Conservation (phyloP, 2,113 vertebrate species). For the Monopterus albus region DNA sequence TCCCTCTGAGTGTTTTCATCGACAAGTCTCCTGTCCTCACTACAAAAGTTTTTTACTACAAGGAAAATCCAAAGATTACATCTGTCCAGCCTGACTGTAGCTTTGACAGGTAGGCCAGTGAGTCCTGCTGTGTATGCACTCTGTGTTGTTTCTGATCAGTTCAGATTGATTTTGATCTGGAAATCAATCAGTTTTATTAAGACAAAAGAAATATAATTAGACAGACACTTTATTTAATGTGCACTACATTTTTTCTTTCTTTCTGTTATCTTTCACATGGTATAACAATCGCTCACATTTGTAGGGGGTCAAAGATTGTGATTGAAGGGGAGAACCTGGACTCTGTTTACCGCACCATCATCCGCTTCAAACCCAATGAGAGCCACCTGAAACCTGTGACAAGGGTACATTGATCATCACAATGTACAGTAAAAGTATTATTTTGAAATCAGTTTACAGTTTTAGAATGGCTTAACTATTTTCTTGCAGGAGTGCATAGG, state of each 20-base stretch:
- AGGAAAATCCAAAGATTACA: slow-evolving; percentile 84
- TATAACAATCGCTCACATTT: background rate
- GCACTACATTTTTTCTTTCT: background rate
- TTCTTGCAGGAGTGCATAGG: slow-evolving; percentile 80
- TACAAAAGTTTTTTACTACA: slow-evolving; percentile 87
- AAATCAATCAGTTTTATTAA: background rate
- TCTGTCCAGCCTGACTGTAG: slow-evolving; percentile 87
- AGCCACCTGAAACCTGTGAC: slow-evolving; percentile 80
- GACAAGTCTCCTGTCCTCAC: slow-evolving; percentile 85
- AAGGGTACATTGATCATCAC: slow-evolving; percentile 63
- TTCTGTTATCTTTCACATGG: background rate
- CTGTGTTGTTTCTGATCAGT: background rate
- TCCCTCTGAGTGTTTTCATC: slow-evolving; percentile 85
- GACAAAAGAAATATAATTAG: background rate
- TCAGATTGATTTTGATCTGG: background rate
- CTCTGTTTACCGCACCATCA: slow-evolving; percentile 83
- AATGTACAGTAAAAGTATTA: background rate
- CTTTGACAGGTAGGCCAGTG: slow-evolving; percentile 79
- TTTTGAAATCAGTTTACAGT: background rate
- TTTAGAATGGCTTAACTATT: background rate
- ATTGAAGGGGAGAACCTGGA: slow-evolving; percentile 89
- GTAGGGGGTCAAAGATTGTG: slow-evolving; percentile 87
- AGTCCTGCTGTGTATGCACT: background rate
- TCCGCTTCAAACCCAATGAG: slow-evolving; percentile 86
- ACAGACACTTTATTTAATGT: no score